Evolutionary conservation across 2,797 vertebrate species (phyloP), one percentile per base, ranked within the genome.

Genomic region (Thaleichthys pacificus): DNA sequence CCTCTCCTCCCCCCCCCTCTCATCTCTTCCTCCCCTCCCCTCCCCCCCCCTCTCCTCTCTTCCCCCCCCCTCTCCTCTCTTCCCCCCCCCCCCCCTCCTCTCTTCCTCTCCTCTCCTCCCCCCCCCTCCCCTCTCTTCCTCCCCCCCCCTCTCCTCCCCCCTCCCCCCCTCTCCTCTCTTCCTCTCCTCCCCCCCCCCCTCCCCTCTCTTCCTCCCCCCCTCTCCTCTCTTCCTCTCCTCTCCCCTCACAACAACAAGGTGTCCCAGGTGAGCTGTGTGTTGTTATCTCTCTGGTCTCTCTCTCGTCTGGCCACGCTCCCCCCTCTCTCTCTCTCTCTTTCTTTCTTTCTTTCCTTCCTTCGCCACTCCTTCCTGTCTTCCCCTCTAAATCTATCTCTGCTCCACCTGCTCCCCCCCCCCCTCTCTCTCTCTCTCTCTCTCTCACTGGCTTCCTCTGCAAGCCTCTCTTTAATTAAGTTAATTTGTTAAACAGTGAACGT

Each of bases 181-280:
- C 32, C 1, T 32, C 32, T 32, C 32, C 32, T 32, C 32, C 32
- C 32, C 32, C 5, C 32, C 3, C 32, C 6, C 3, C 32, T n/a
- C n/a, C n/a, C 32, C 5, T 6, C 32, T n/a, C n/a, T n/a, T 30
- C 2, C 2, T 3, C 30, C 30, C 5, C 30, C 5, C 30, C 30
- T 32, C 30, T 32, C 30, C 5, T 32, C 30, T 5, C 5, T 70
- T 70, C 77, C 74, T 78, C 80, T 84, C 81, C 78, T 42, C 69
- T 71, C 76, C 84, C 76, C 71, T 73, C 81, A 84, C 84, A 89
- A 91, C 87, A 92, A 92, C 88, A 90, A 85, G 80, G 73, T 76
- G 84, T 91, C 90, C 90, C 88, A 86, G 79, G 87, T 90, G 88
- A 82, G 74, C 77, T 54, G 79, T 84, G 86, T 85, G 77, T 84